Evolutionary conservation across 2,888 invertebrate genomes (phyloP), one percentile per base, ranked within the genome.

Genomic region (Drosophila bunnanda): DNA sequence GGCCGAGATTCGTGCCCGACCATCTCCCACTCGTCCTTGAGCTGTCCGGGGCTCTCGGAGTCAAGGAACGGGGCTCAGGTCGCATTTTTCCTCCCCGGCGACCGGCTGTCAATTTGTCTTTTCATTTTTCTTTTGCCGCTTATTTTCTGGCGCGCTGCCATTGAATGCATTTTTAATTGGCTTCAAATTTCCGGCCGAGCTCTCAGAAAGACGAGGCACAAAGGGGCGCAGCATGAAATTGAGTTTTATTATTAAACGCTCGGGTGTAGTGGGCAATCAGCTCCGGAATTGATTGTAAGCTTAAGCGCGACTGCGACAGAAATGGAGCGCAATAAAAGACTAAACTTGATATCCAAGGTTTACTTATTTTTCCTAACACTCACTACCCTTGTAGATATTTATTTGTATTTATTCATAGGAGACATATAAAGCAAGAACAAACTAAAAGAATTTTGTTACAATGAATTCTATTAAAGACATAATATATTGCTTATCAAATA

Each of bases 161-260:
- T 73, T 73, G 72, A 79, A 77, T 80, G 76, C 79, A 82, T 70
- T 82, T 79, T 82, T 88, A 85, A 85, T 85, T 85, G 84, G 84
- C 73, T 76, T 85, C 79, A 56, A 79, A 79, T 82, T 80, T 85
- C 82, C 78, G 66, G 70, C 57, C 55, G 22, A 64, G 64, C 38
- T 72, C 28, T 2, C 48, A 57, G 58, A 44, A 70, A 75, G 34
- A 59, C 55, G 62, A 64, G 58, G 71, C 60, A 61, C 65, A 62
- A 54, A 52, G 50, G 22, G 38, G 46, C 43, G 53, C 55, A 30
- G 41, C 58, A 75, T 61, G 59, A 57, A 76, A 70, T 78, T 80
- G 78, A 70, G 78, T 80, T 80, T 78, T 78, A 80, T 74, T 70
- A 68, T 79, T 77, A 77, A 70, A 34, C 61, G 58, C 48, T 25